Base-by-base conservation (phyloP, 1,140 invertebrate genomes). In the Zaprionus gabonicus region DNA sequence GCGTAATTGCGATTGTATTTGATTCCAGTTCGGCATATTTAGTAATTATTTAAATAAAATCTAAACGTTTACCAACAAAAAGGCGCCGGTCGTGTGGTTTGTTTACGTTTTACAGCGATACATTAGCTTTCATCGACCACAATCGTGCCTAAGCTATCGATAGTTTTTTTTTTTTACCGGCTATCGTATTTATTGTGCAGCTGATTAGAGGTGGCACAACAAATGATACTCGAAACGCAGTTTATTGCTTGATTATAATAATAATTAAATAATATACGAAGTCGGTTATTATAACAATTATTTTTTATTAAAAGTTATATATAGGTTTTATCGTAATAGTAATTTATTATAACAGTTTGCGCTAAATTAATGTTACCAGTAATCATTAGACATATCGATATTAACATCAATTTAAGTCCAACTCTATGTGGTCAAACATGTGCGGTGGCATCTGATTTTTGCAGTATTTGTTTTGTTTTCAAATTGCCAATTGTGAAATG, bases 1-100 rank as follows among this genome's bases (percentile, higher is more conserved):
- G 77, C 96, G 94, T 25, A 99, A 93, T 93, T 98, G 97, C n/a
- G 96, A 94, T 92, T 98, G 97, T 91, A 98, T 97, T 95, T 98
- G 97, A 94, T 96, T 96, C 97, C 97, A 98, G 66, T 96, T 97
- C 4, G 97, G 97, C 97, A 97, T 98, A 59, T 77, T 75, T 68
- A 58, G 5, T n/a, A 20, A 2, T 17, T 7, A 27, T 66, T 60
- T 41, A 44, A 20, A 44, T 59, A 34, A 41, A 72, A 62, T 76
- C 63, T 57, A 76, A 76, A 76, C 73, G 73, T 82, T 68, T 57
- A 71, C 25, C 23, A 17, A 66, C 66, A 23, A 63, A 31, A 53
- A 62, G 4, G 28, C 25, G 77, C 76, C 63, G 69, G 73, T 49
- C 66, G 60, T 25, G 57, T 28, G 34, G 49, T 76, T 87, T 87